phyloP scores from a whole-genome alignment of 2,888 invertebrate genomes.

The Euzetes globulus region DNA sequence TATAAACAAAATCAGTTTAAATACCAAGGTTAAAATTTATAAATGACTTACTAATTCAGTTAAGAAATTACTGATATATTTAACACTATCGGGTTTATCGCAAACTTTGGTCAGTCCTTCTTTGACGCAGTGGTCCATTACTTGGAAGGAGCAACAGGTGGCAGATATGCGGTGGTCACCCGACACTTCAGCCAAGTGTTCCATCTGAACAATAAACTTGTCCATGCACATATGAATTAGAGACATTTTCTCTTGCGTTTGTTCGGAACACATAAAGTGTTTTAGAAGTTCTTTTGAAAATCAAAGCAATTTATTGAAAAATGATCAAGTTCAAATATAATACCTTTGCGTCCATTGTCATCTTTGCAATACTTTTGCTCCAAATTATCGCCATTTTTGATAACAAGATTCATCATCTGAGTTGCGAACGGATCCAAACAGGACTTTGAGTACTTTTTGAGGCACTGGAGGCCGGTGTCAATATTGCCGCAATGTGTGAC shows the following conservation, averaged over 20 bases:
- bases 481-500: not conserved
- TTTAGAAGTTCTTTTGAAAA: not conserved
- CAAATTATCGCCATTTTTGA: constrained; percentile 1
- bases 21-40: no score
- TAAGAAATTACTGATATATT: not conserved
- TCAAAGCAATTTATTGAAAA: not conserved
- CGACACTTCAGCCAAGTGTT: not conserved
- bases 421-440: not conserved
- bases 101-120: not conserved
- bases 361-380: not conserved
- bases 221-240: not conserved
- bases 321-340: not conserved
- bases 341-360: not conserved
- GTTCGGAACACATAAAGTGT: not conserved
- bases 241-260: not conserved
- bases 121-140: not conserved
- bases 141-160: not conserved
- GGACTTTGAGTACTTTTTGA: not conserved
- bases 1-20: no score
- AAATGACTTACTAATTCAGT: constrained; percentile 6
- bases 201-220: constrained; percentile 3
- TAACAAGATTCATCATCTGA: not conserved
- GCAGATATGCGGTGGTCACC: constrained; percentile 5
- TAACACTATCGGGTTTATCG: not conserved
- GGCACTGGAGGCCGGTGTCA: not conserved